A percentile compares a stretch with the other conserved stretches of the same genome.
phyloP scores from a whole-genome alignment of 1,140 invertebrate species.

The Drosophila lowei region DNA sequence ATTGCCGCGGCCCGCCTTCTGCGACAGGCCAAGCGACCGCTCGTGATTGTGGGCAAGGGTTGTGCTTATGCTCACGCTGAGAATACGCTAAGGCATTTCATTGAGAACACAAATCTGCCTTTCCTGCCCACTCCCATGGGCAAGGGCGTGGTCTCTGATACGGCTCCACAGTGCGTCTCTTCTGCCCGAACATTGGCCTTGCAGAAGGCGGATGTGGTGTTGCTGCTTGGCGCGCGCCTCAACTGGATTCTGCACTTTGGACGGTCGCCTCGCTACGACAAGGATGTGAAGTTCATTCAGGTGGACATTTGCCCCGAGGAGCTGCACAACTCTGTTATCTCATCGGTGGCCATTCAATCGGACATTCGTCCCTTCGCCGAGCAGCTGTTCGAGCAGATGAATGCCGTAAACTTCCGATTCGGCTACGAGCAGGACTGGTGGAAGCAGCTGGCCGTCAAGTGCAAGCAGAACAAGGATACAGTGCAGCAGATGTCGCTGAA shows the following conservation, averaged over 20 bases:
- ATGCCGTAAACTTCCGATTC: conserved; percentile 84
- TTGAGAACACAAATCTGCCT: conserved; percentile 90
- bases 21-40: conserved; percentile 89
- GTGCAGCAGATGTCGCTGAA: conserved; percentile 86
- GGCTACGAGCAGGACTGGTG: conserved; percentile 85
- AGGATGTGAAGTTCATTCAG: conserved; percentile 95
- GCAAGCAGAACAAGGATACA: conserved; percentile 85
- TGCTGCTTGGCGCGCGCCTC: conserved; percentile 94
- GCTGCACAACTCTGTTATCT: conserved; percentile 93
- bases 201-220: conserved; percentile 93
- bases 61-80: conserved; percentile 93
- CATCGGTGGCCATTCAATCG: conserved; percentile 90
- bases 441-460: conserved; percentile 85
- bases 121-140: conserved; percentile 98
- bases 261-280: conserved; percentile 91
- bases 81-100: conserved; percentile 87
- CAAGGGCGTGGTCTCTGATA: conserved; percentile 96
- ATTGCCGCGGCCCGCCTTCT: conserved; percentile 88
- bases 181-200: conserved; percentile 94
- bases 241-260: conserved; percentile 99
- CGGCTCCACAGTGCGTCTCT: conserved; percentile 89
- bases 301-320: conserved; percentile 96
- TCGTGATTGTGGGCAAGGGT: conserved; percentile 97
- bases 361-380: conserved; percentile 89
- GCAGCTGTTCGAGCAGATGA: conserved; percentile 86